Base-by-base conservation (phyloP, 2,113 vertebrate species). In the Paratilapia polleni region DNA sequence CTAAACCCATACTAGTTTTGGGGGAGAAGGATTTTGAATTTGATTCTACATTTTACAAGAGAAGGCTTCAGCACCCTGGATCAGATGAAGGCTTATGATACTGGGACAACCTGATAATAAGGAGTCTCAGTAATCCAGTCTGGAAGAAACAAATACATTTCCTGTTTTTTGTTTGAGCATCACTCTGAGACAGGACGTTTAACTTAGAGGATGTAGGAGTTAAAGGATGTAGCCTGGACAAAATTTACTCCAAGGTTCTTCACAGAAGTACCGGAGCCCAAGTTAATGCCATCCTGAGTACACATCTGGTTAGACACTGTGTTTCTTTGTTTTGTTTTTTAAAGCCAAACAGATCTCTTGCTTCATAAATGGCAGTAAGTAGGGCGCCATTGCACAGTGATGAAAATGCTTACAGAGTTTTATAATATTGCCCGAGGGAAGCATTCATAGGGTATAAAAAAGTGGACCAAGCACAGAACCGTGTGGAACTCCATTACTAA, bases 341-440 rank as follows among this genome's bases (percentile, higher is more conserved):
- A 31, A 31, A 0, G 58, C 36, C 22, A 41, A 66, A 17, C 15
- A 41, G 1, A 43, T 66, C 63, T 66, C 62, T 24, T 20, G 7
- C 1, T 64, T 64, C 62, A 2, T 41, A 66, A 20, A 66, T 1
- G 36, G 24, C 9, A 0, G 0, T 5, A 43, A 1, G 63, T 36
- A 0, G 38, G 38, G 22, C 41, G 24, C 43, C 1, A 0, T 41
- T 68, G 22, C 63, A 47, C 38, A 66, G 63, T 31, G 28, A 31
- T 31, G 28, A 31, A 31, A 31, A 31, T 31, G 28, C 34, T 38
- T 64, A 63, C 20, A 24, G 4, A 31, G 63, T 43, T 43, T 66
- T 66, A 66, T 43, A 66, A 2, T 43, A 43, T 13, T 66, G n/a
- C 63, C 63, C 8, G 8, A 10, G 43, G 2, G 63, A 8, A 66